Percentiles rank a stretch among this genome's conserved stretches.
Conservation (phyloP, 2,888 invertebrate genomes). For the Lasioglossum villosulum region DNA sequence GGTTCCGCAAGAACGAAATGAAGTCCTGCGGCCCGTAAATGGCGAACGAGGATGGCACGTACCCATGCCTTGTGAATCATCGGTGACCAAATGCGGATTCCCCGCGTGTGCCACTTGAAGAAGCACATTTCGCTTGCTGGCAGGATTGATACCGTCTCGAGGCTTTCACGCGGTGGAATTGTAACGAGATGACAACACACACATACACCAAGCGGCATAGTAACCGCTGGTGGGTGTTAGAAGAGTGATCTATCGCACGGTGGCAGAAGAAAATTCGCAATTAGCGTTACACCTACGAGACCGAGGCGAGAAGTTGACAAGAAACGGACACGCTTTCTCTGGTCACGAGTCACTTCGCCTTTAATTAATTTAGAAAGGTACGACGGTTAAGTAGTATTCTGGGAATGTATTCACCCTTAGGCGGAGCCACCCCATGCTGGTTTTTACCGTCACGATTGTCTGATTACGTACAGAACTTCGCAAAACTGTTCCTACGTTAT, state of each 20-base stretch:
- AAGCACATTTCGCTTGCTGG: constrained; percentile 3
- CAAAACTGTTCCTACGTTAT: not conserved
- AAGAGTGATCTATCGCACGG: constrained; percentile 4
- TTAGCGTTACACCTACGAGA: constrained; percentile 16
- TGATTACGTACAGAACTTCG: not conserved
- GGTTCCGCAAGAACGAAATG: constrained; percentile 22
- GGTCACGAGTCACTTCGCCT: not conserved
- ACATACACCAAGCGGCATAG: not conserved
- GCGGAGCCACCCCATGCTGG: not conserved
- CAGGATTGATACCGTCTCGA: constrained; percentile 6
- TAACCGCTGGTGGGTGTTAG: constrained; percentile 1
- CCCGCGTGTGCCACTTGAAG: constrained; percentile 4
- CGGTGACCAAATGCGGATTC: constrained; percentile 15
- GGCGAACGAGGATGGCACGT: constrained; percentile 23
- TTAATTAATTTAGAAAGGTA: constrained; percentile 2
- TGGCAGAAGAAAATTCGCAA: constrained; percentile 3
- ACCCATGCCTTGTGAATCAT: constrained; percentile 14
- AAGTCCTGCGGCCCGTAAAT: constrained; percentile 27
- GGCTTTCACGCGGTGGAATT: constrained; percentile 1
- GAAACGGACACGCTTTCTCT: constrained; percentile 5
- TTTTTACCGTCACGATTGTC: not conserved
- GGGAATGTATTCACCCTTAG: not conserved
- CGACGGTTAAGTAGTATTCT: not conserved
- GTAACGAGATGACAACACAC: not conserved
- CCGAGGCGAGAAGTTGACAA: not conserved